Evolutionary conservation across 2,113 vertebrate genomes (phyloP), one percentile per base, ranked within the genome.

Genomic region (Ptychochromis oligacanthus): DNA sequence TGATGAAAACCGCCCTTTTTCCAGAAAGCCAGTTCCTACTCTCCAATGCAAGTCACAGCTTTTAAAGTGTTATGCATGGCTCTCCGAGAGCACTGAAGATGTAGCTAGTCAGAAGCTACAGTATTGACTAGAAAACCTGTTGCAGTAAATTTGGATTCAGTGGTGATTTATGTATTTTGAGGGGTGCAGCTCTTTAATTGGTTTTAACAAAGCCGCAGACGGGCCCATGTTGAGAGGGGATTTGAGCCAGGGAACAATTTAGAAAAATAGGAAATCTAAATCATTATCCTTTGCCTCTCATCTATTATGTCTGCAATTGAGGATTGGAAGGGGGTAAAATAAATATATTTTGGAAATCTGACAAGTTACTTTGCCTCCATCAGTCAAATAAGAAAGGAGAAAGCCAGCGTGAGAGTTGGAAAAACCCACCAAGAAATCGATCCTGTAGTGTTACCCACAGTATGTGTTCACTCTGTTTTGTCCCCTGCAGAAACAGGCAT

Each of bases 371-470:
- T 87, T 92, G 82, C 75, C 81, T 67, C 79, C 75, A 84, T 83
- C 82, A 85, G 84, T 90, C 65, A 86, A 83, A 90, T 77, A 86
- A 87, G 75, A 90, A 88, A 83, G 82, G 61, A 86, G 79, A 83
- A 80, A 89, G 86, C 65, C 93, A 93, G 92, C 74, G 17, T 82
- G 92, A 80, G 75, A 84, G 72, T 57, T 82, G 60, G 75, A 65
- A 80, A 90, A 84, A 60, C 52, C 61, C 79, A 85, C 87, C 75
- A 75, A 88, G 84, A 90, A 87, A 94, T 95, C 89, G 78, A 95
- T 94, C 75, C 60, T 79, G 79, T 77, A 88, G 90, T 77, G 87
- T 91, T 93, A 86, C 77, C 87, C 92, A 58, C 93, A 88, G 91
- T 90, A 79, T 85, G 92, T 87, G 85, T 82, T 91, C 90, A 34